phyloP scores from a whole-genome alignment of 2,113 vertebrate species.

The Perccottus glenii region DNA sequence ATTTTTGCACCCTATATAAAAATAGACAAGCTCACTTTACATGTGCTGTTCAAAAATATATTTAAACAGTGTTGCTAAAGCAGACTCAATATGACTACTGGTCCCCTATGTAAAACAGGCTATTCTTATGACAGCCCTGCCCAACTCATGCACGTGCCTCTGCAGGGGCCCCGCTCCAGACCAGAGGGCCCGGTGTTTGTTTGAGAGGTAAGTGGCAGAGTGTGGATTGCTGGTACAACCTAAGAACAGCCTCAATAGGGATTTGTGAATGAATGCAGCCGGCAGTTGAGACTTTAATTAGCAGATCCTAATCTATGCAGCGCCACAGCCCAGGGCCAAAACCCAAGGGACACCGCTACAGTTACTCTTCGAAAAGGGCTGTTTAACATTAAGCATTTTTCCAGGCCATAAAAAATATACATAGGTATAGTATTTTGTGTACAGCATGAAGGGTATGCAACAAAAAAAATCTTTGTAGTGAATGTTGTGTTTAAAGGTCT shows the following conservation, averaged over 20 bases:
- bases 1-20: too few species aligned
- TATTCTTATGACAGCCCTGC: not conserved
- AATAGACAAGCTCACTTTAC: too few species aligned
- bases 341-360: conserved; percentile 7
- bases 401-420: too few species aligned
- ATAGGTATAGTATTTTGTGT: too few species aligned
- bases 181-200: not conserved
- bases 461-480: too few species aligned
- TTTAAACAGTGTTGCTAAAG: not conserved
- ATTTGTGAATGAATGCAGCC: conserved; percentile 7
- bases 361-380: not conserved
- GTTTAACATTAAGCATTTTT: too few species aligned
- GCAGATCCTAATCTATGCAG: conserved; percentile 10
- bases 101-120: not conserved
- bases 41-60: too few species aligned
- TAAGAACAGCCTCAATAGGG: not conserved
- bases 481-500: too few species aligned
- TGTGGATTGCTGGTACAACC: conserved; percentile 1
- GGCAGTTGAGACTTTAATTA: conserved; percentile 11
- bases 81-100: not conserved
- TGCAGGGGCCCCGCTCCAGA: not conserved
- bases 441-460: too few species aligned
- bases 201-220: not conserved
- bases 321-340: conserved; percentile 1
- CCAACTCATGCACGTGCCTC: not conserved